Evolutionary conservation across 2,888 invertebrate species (phyloP).

Genomic region (Phengaris arion): DNA sequence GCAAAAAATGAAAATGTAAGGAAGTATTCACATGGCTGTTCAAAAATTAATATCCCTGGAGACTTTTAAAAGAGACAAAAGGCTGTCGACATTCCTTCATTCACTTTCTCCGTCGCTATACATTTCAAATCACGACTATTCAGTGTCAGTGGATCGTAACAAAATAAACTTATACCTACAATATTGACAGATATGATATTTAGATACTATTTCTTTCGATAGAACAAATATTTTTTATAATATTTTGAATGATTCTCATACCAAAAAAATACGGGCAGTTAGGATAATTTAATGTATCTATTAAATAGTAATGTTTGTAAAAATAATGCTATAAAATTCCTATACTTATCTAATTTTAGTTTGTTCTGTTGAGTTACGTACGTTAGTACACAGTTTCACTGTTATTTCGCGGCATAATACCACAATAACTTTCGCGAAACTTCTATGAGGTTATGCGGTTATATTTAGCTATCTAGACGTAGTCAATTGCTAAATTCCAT

Average conservation of each 20-base stretch:
- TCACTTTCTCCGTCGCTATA: conserved; percentile 42
- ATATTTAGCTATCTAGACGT: background rate
- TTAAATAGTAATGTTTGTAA: too few relatives aligned
- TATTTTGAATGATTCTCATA: too few relatives aligned
- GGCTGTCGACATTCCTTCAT: conserved; percentile 40
- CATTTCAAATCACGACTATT: conserved; percentile 45
- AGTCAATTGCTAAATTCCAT: background rate
- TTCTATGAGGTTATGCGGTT: conserved; percentile 15
- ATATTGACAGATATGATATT: background rate
- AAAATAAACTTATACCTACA: conserved; percentile 47
- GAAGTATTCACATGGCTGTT: conserved; percentile 34
- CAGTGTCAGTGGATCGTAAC: conserved; percentile 45
- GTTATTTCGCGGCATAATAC: background rate
- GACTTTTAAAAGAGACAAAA: conserved; percentile 43
- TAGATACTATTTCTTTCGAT: background rate
- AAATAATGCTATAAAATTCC: too few relatives aligned
- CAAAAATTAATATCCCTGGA: conserved; percentile 42
- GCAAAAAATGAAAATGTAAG: conserved; percentile 33
- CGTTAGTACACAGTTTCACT: background rate
- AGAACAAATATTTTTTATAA: background rate
- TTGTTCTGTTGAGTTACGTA: background rate
- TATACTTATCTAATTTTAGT: too few relatives aligned
- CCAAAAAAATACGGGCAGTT: too few relatives aligned
- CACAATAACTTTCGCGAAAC: background rate
- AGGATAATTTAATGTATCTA: too few relatives aligned